A percentile compares a stretch with the other conserved stretches of the same genome.
Evolutionary conservation across 2,113 vertebrate genomes (phyloP).

Genomic region (Pangasianodon hypophthalmus): DNA sequence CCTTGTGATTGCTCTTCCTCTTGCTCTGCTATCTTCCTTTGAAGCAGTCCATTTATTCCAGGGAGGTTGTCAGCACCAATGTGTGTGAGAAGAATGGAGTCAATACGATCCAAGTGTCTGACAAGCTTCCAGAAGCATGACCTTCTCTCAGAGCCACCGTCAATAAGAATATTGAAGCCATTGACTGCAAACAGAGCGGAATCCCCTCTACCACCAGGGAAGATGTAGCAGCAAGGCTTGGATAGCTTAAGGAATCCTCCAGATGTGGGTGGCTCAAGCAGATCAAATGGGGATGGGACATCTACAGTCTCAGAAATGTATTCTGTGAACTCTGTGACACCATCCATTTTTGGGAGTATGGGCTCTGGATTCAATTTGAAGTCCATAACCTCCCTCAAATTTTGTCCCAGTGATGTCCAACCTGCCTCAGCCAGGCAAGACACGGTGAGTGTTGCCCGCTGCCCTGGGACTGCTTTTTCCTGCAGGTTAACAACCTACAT

Average conservation of each 20-base stretch:
- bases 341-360: slow-evolving; percentile 85
- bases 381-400: slow-evolving; percentile 77
- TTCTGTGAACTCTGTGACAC: slow-evolving; percentile 86
- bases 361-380: slow-evolving; percentile 84
- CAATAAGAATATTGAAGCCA: slow-evolving; percentile 96
- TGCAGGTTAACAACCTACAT: slow-evolving; percentile 83
- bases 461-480: slow-evolving; percentile 80
- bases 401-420: slow-evolving; percentile 85
- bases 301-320: slow-evolving; percentile 90
- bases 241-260: slow-evolving; percentile 97
- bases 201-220: slow-evolving; percentile 95
- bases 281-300: slow-evolving; percentile 91
- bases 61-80: slow-evolving; percentile 97
- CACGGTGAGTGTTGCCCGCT: slow-evolving; percentile 87
- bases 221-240: slow-evolving; percentile 98
- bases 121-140: slow-evolving; percentile 99
- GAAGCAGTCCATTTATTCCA: slow-evolving; percentile 94
- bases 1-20: slow-evolving; percentile 94
- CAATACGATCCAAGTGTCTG: slow-evolving; percentile 94
- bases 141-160: slow-evolving; percentile 93
- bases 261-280: slow-evolving; percentile 93
- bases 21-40: slow-evolving; percentile 93
- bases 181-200: slow-evolving; percentile 97
- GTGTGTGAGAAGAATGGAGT: slow-evolving; percentile 94
- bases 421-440: slow-evolving; percentile 88